These are phyloP conservation scores for Apodemia mormo DNA, from an alignment of 2,888 invertebrate species.

Conservation along the genomic window DNA sequence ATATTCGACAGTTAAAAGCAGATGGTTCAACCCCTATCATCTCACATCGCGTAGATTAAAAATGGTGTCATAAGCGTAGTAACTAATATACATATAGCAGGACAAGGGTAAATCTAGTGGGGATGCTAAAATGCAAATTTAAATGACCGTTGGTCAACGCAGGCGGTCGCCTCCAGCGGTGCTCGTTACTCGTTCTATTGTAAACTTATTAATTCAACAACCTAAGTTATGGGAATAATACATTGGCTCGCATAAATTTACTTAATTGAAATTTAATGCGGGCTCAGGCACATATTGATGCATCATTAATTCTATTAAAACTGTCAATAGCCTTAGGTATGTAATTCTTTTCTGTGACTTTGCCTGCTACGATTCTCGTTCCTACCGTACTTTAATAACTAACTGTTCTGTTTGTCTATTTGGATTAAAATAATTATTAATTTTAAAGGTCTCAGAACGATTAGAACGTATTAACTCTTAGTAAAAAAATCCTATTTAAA, in stretches of 20 bases:
- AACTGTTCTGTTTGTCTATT: not conserved
- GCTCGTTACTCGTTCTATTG: slow-evolving; percentile 68
- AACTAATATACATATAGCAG: slow-evolving; percentile 42
- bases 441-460: not conserved
- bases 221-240: slow-evolving; percentile 64
- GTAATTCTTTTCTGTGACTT: not conserved
- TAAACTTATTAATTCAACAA: slow-evolving; percentile 76
- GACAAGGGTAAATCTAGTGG: slow-evolving; percentile 52
- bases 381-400: not conserved
- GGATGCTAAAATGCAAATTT: slow-evolving; percentile 77
- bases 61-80: slow-evolving; percentile 56
- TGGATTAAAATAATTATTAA: not conserved
- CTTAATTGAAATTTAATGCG: slow-evolving; percentile 78
- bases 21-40: slow-evolving; percentile 14
- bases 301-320: slow-evolving; percentile 37
- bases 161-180: slow-evolving; percentile 55
- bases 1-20: slow-evolving; percentile 1
- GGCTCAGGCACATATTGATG: slow-evolving; percentile 44
- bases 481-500: too few relatives aligned
- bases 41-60: slow-evolving; percentile 41
- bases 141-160: slow-evolving; percentile 63
- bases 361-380: not conserved
- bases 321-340: not conserved
- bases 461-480: too few relatives aligned
- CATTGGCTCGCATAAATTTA: slow-evolving; percentile 64